Evolutionary conservation across 2,797 vertebrate species (phyloP).

Genomic region (Odontamblyopus rebecca): DNA sequence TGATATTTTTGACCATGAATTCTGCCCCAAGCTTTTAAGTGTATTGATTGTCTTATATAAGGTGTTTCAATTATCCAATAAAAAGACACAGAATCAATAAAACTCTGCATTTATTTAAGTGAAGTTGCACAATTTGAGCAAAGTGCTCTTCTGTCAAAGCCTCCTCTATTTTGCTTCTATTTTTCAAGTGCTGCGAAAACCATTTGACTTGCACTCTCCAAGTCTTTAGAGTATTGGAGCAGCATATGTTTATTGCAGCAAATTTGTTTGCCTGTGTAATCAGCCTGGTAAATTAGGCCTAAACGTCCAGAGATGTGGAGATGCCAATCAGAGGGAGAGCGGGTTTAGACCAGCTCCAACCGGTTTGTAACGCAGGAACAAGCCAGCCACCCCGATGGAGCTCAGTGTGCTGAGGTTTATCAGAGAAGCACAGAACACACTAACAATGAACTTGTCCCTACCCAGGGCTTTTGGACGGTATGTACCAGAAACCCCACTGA

Average conservation of each 20-base stretch:
- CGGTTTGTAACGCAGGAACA: conserved; percentile 29
- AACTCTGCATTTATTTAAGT: conserved; percentile 7
- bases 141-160: neutral
- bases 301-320: conserved; percentile 54
- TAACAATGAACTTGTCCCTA: conserved; percentile 73
- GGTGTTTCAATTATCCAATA: conserved; percentile 12
- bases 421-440: conserved; percentile 65
- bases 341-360: conserved; percentile 45
- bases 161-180: conserved; percentile 1
- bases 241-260: conserved; percentile 17
- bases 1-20: conserved; percentile 24
- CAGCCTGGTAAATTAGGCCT: conserved; percentile 55
- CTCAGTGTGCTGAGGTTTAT: conserved; percentile 62
- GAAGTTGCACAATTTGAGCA: neutral
- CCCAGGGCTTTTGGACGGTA: conserved; percentile 60
- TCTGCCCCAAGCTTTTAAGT: conserved; percentile 27
- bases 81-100: conserved; percentile 9
- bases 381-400: conserved; percentile 18
- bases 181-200: conserved; percentile 15
- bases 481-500: conserved; percentile 56
- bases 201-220: conserved; percentile 7
- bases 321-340: conserved; percentile 42
- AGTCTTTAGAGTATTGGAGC: conserved; percentile 24
- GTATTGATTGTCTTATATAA: conserved; percentile 38
- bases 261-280: conserved; percentile 51